Evolutionary conservation across 2,113 vertebrate genomes (phyloP).

Genomic region (Proterorhinus semilunaris): DNA sequence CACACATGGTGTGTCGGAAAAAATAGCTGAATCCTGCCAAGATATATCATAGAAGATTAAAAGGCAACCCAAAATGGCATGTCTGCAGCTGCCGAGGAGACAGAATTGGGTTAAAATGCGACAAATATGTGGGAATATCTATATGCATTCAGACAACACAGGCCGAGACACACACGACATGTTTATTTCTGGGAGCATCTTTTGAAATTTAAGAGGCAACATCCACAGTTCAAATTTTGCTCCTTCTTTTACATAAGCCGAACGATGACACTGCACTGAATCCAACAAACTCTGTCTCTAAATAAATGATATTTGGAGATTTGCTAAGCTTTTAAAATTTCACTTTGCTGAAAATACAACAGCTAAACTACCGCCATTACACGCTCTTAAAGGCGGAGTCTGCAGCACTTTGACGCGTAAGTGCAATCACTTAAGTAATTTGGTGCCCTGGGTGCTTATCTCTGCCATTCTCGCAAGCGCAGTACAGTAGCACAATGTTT

Average conservation of each 20-base stretch:
- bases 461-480: conserved; percentile 53
- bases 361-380: conserved; percentile 51
- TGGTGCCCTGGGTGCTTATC: conserved; percentile 52
- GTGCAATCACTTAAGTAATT: conserved; percentile 64
- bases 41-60: conserved; percentile 13
- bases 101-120: conserved; percentile 44
- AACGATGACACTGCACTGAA: background rate
- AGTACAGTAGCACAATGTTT: conserved; percentile 16
- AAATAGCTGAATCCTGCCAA: conserved; percentile 39
- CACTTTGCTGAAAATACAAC: conserved; percentile 46
- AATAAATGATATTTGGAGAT: conserved; percentile 43
- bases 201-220: conserved; percentile 17
- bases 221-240: background rate
- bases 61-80: conserved; percentile 31
- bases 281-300: conserved; percentile 5
- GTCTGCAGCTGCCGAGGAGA: conserved; percentile 42
- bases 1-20: conserved; percentile 32
- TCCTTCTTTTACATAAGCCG: conserved; percentile 12
- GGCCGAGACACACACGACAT: conserved; percentile 19
- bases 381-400: conserved; percentile 43
- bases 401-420: conserved; percentile 62
- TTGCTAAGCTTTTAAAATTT: conserved; percentile 52
- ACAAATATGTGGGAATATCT: conserved; percentile 21
- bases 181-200: conserved; percentile 26
- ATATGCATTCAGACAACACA: conserved; percentile 15